Percentiles rank a stretch among this genome's conserved stretches.
Evolutionary conservation across 2,888 invertebrate genomes (phyloP).

Genomic region (Euplexia lucipara): DNA sequence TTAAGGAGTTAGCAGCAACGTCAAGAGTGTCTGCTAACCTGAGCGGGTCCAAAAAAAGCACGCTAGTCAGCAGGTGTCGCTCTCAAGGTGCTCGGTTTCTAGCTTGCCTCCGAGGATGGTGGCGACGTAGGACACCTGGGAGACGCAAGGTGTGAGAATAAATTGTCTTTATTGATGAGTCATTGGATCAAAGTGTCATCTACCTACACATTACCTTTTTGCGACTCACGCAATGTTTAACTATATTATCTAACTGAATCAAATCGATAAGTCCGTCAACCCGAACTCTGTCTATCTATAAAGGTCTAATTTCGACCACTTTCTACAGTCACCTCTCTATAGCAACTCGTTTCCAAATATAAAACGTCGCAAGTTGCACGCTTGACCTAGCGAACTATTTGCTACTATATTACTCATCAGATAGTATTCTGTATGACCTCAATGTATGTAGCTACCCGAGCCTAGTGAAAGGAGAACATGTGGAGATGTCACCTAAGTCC

Average conservation of each 20-base stretch:
- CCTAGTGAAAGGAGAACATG: neutral
- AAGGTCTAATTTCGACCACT: neutral
- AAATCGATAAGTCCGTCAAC: neutral
- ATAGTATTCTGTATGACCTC: slow-evolving; percentile 3
- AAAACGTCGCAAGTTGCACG: slow-evolving; percentile 5
- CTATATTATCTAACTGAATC: neutral
- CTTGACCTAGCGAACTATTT: slow-evolving; percentile 23
- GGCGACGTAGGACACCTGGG: slow-evolving; percentile 80
- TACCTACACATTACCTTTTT: slow-evolving; percentile 16
- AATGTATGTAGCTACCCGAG: slow-evolving; percentile 1
- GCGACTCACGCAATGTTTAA: slow-evolving; percentile 6
- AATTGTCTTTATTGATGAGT: slow-evolving; percentile 28
- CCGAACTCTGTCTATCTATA: neutral
- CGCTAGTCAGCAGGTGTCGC: slow-evolving; percentile 80
- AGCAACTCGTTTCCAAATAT: neutral
- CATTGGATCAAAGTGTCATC: slow-evolving; percentile 28
- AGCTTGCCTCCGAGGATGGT: slow-evolving; percentile 84
- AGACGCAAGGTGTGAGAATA: slow-evolving; percentile 75
- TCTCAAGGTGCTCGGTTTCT: slow-evolving; percentile 80
- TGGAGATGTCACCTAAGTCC: slow-evolving; percentile 1
- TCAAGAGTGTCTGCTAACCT: slow-evolving; percentile 72
- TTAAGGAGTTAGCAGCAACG: slow-evolving; percentile 68
- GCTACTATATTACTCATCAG: slow-evolving; percentile 29
- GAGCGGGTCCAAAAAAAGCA: slow-evolving; percentile 75
- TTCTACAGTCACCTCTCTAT: neutral